Evolutionary conservation across 2,797 vertebrate genomes (phyloP).

Genomic region (Sebastiscus albofasciatus): DNA sequence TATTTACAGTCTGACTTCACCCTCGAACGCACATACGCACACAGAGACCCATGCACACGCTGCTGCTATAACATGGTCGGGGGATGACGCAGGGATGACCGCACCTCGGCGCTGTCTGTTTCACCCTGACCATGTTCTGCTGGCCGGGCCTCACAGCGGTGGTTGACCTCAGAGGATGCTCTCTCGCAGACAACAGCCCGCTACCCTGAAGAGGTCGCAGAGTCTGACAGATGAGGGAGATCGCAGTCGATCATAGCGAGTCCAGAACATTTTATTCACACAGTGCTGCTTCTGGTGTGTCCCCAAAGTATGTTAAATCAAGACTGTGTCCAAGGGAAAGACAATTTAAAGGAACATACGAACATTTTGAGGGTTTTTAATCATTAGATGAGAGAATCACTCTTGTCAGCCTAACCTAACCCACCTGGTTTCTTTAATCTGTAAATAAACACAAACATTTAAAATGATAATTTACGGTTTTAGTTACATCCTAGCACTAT

Average conservation of each 20-base stretch:
- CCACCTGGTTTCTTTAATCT: not conserved
- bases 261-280: conserved; percentile 3
- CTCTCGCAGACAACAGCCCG: not conserved
- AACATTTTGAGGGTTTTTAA: not conserved
- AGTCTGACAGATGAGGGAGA: conserved; percentile 14
- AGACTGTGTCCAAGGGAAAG: not conserved
- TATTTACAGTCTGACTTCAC: conserved; percentile 78
- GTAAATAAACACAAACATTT: not conserved
- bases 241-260: not conserved
- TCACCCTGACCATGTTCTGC: conserved; percentile 36
- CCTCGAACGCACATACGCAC: conserved; percentile 10
- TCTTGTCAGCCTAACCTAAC: not conserved
- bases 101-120: conserved; percentile 35
- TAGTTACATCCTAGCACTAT: not conserved
- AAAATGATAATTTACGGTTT: not conserved
- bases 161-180: conserved; percentile 47
- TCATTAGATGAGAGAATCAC: not conserved
- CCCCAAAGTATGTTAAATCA: conserved; percentile 6
- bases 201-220: conserved; percentile 30
- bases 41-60: conserved; percentile 10
- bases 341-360: not conserved
- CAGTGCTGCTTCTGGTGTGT: not conserved
- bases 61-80: conserved; percentile 28
- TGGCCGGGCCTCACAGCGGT: conserved; percentile 16
- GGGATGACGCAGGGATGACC: conserved; percentile 65